phyloP scores from a whole-genome alignment of 2,113 vertebrate genomes.

The Meriones unguiculatus region DNA sequence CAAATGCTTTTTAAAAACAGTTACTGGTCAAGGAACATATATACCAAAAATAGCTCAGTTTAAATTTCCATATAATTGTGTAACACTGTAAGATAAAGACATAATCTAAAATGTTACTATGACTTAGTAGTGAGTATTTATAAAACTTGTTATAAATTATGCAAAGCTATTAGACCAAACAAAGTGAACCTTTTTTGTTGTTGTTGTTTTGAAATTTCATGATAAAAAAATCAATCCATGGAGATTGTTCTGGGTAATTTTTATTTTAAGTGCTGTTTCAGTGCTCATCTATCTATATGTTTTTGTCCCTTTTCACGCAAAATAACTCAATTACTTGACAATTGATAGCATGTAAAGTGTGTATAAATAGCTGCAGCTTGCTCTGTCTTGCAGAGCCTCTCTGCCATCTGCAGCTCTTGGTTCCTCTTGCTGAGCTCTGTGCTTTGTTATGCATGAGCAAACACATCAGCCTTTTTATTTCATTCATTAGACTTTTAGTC shows the following conservation, averaged over 20 bases:
- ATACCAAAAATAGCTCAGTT: not conserved
- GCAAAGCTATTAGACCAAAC: not conserved
- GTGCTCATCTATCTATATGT: not conserved
- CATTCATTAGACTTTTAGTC: conserved; percentile 86
- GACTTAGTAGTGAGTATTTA: not conserved
- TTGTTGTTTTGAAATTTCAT: not conserved
- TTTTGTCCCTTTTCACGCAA: not conserved
- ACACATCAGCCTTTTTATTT: conserved; percentile 86
- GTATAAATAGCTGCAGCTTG: not conserved
- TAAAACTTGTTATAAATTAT: not conserved
- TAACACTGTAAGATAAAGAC: not conserved
- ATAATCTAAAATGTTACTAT: not conserved
- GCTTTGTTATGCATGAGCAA: conserved; percentile 84
- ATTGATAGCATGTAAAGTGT: not conserved
- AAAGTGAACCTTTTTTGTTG: not conserved
- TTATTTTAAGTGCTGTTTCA: not conserved
- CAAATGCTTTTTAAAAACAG: conserved; percentile 29
- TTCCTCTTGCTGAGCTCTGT: conserved; percentile 82
- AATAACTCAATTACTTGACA: not conserved
- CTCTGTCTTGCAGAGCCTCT: conserved; percentile 69
- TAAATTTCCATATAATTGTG: conserved; percentile 1
- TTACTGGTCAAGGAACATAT: not conserved
- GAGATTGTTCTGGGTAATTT: not conserved
- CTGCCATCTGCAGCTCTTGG: conserved; percentile 86
- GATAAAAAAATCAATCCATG: not conserved